Conservation (phyloP, 2,113 vertebrate genomes). For the Oenanthe melanoleuca region DNA sequence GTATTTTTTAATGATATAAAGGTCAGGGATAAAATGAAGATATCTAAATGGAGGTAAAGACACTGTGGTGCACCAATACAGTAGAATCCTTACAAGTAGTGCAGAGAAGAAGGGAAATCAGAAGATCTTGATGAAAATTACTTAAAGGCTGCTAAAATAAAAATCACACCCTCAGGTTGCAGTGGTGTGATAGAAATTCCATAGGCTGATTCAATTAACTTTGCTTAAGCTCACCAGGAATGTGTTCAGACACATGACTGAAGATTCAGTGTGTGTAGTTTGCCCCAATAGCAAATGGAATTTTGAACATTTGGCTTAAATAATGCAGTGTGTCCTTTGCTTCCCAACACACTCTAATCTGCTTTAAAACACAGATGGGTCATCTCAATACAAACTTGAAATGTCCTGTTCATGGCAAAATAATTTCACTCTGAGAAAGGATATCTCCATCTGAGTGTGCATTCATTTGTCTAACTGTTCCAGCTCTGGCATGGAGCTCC, state of each 20-base stretch:
- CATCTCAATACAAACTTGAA: background rate
- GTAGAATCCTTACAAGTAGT: background rate
- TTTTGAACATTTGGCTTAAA: conserved; percentile 30
- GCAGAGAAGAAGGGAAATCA: background rate
- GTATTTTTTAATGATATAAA: background rate
- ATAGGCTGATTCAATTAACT: background rate
- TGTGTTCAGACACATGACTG: background rate
- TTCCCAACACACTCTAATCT: background rate
- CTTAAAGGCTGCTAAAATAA: background rate
- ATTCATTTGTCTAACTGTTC: background rate
- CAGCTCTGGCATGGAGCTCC: background rate
- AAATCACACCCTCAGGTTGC: background rate
- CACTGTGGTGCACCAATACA: background rate
- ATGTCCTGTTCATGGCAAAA: background rate
- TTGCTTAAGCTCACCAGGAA: conserved; percentile 8
- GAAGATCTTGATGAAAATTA: background rate
- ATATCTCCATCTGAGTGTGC: background rate
- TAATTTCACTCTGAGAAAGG: background rate
- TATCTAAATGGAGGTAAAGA: background rate
- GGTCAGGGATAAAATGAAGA: background rate
- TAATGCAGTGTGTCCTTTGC: background rate
- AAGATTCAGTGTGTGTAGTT: background rate
- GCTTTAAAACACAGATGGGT: conserved; percentile 6
- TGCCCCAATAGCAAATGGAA: conserved; percentile 3
- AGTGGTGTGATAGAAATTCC: background rate